Percentiles rank a stretch among this genome's conserved stretches.
phyloP scores from a whole-genome alignment of 2,113 vertebrate genomes.

The Mesembrinibis cayennensis region DNA sequence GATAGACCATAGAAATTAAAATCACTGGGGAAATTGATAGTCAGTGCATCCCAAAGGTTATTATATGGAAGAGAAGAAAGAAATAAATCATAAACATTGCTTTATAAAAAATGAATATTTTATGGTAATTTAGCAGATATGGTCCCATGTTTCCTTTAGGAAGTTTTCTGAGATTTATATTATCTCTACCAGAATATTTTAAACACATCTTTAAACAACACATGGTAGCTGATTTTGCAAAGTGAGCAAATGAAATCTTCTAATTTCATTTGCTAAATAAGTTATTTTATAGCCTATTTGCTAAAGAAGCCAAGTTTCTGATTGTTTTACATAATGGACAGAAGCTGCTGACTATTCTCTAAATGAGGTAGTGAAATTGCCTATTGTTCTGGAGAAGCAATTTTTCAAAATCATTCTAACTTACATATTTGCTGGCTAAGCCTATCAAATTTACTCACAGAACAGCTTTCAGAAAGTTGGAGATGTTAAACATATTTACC shows the following conservation, averaged over 20 bases:
- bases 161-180: slow-evolving; percentile 46
- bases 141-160: neutral
- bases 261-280: slow-evolving; percentile 67
- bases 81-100: slow-evolving; percentile 48
- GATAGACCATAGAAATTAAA: slow-evolving; percentile 58
- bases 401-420: slow-evolving; percentile 49
- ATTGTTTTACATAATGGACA: slow-evolving; percentile 52
- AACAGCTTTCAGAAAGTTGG: slow-evolving; percentile 18
- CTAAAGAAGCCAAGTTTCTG: slow-evolving; percentile 39
- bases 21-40: slow-evolving; percentile 45
- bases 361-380: slow-evolving; percentile 58
- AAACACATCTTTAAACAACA: slow-evolving; percentile 41
- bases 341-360: slow-evolving; percentile 33
- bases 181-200: slow-evolving; percentile 51
- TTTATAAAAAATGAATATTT: slow-evolving; percentile 46
- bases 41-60: slow-evolving; percentile 30
- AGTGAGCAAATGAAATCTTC: slow-evolving; percentile 39
- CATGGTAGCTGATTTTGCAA: slow-evolving; percentile 45
- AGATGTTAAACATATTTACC: neutral
- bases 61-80: neutral
- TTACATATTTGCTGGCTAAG: neutral
- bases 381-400: slow-evolving; percentile 35
- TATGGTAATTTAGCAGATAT: slow-evolving; percentile 33
- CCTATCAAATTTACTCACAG: neutral
- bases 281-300: slow-evolving; percentile 38